These are phyloP conservation scores for Marisa cornuarietis DNA, from an alignment of 1,140 invertebrate species.

Conservation along the genomic window DNA sequence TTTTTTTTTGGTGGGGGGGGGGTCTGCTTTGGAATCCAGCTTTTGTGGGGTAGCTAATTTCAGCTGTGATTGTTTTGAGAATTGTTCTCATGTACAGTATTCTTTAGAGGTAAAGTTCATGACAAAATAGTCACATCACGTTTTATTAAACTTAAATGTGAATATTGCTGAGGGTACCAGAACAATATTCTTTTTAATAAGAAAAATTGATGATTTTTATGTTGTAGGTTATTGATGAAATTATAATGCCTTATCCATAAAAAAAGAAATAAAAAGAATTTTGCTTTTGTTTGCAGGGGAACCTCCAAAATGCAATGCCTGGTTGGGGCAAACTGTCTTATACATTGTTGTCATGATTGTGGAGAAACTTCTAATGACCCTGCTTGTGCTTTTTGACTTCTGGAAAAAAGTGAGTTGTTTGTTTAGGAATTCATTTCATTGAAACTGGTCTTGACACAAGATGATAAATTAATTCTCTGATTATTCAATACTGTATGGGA, in stretches of 20 bases:
- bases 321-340: conserved; percentile 76
- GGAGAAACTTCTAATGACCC: conserved; percentile 75
- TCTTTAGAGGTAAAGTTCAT: too few relatives aligned
- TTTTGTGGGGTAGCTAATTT: too few relatives aligned
- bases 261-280: neutral
- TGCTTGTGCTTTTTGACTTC: conserved; percentile 73
- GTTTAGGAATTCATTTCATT: too few relatives aligned
- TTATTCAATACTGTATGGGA: too few relatives aligned
- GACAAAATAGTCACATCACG: too few relatives aligned
- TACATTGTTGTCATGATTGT: conserved; percentile 76
- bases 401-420: conserved; percentile 67
- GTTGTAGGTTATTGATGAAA: neutral
- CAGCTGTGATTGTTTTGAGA: too few relatives aligned
- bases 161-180: neutral
- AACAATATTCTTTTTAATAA: neutral
- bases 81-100: too few relatives aligned
- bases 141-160: neutral
- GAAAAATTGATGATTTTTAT: neutral
- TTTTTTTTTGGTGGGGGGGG: too few relatives aligned
- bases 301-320: conserved; percentile 75
- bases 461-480: too few relatives aligned
- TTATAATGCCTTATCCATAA: neutral
- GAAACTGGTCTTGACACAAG: too few relatives aligned
- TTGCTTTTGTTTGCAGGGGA: conserved; percentile 26
- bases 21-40: too few relatives aligned